Base-by-base conservation (phyloP, 2,797 vertebrate species). In the Sylvilagus floridanus region DNA sequence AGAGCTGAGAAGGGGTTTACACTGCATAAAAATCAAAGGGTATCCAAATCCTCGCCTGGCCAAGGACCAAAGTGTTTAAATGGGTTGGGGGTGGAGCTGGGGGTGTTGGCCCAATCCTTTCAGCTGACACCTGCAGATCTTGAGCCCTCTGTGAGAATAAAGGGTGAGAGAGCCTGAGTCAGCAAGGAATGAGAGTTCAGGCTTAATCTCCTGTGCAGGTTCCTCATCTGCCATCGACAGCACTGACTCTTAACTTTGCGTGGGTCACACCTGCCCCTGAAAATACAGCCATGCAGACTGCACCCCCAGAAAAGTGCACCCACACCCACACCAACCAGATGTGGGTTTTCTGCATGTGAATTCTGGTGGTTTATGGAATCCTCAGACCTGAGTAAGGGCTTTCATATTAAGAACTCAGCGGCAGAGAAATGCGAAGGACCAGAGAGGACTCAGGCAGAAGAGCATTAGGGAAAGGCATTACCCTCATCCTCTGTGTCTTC, bases 401-500 rank as follows among this genome's bases (percentile, higher is more conserved):
- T 84, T 73, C 93, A 42, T 32, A 71, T 65, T 82, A 35, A 24
- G 72, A 94, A 94, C 77, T 84, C 52, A 90, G 32, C 82, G 77
- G 17, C 65, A 79, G 63, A 88, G 62, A 88, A 84, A 66, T 35
- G 26, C 42, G n/a, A 90, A 89, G 19, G 32, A 77, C 24, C 35
- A 19, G 75, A 88, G n/a, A 88, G 16, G 2, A 19, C 50, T 47
- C 42, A 9, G 42, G 42, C 42, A 47, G 76, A 86, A 12, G 52
- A 72, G 35, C 37, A 2, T 2, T 12, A 57, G 50, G 65, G 73
- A 57, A 79, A 76, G 60, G 11, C 19, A 0, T 96, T 99, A 99
- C 99, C 99, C 99, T 99, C 99, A 0, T 98, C 98, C 95, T 99
- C 99, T 1, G 99, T 99, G 95, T 99, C 99, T 12, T 99, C 99